Evolutionary conservation across 1,140 invertebrate genomes (phyloP), one percentile per base, ranked within the genome.

Genomic region (Aphelenchoides avenae): DNA sequence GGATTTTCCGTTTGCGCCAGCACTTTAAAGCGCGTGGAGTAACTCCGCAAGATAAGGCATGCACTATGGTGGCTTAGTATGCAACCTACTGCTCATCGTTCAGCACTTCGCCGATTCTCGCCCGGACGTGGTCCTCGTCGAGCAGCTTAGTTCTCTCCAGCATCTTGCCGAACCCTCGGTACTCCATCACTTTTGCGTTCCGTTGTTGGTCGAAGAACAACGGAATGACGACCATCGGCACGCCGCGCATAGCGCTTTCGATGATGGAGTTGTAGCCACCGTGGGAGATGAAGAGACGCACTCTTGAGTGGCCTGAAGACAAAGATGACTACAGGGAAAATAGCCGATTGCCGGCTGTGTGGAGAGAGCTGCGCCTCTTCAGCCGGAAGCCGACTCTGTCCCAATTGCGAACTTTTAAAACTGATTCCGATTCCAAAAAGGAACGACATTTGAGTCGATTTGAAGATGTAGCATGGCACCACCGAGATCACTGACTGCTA

Each of bases 151-250:
- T 29, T 46, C 40, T 63, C 3, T 13, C 41, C 11, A 63, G 24
- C 36, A 57, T 55, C 9, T 39, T 20, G 15, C 49, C 51, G 56
- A 55, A 41, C n/a, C 52, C 57, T n/a, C 64, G 39, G 29, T 69
- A 68, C 41, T 66, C 64, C 27, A 55, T 52, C 30, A 30, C 24
- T 52, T 66, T 66, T 43, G 66, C 61, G 57, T 68, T 68, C 27
- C 61, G 29, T 26, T 54, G 48, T 49, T 71, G 69, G 53, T 71
- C 69, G 29, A 57, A 66, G 39, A 57, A 62, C n/a, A 73, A 29
- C 5, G 69, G 69, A 18, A 73, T 39, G 26, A 46, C 48, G 18
- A 71, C 24, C 20, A 71, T 31, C 15, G 69, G 69, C 6, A 65
- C 50, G 20, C 57, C 62, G 27, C 51, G 49, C 34, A 56, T 52